Evolutionary conservation across 2,113 vertebrate species (phyloP), one percentile per base, ranked within the genome.

Genomic region (Austrofundulus limnaeus): DNA sequence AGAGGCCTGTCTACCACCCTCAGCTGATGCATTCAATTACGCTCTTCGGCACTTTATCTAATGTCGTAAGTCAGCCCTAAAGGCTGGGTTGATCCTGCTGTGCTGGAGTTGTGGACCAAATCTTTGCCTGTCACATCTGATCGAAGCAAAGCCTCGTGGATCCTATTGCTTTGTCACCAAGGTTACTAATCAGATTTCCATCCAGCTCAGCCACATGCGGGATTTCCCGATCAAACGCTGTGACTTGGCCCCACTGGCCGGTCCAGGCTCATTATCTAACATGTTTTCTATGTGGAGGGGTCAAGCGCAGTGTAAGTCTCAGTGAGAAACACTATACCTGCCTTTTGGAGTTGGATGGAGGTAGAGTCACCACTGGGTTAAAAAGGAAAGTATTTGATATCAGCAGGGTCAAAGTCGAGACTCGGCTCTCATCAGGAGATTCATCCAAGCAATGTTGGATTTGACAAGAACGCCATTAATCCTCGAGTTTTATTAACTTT

Each of bases 131-230:
- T 94, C 94, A 94, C 89, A 94, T 94, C 94, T 91, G 92, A 94
- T 94, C 91, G 91, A 93, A 83, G 80, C 62, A 88, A 89, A 92
- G 70, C 91, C 86, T 77, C 41, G 75, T 91, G 91, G 92, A 95
- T 94, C 94, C 93, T 91, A 90, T 94, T 82, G 89, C 93, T 93
- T 89, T 86, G 90, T 95, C 94, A 94, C 95, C 93, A 93, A 91
- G 93, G 93, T 93, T 92, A 95, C 94, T 94, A 95, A 96, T 95
- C 94, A 95, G 93, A 96, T 96, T 96, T 96, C 94, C 93, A 94
- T 94, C 92, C 91, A 92, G 93, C 90, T 90, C 90, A 87, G 81
- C 91, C 91, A 89, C 92, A 90, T 90, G 91, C 88, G 92, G 92
- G 93, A 94, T 94, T 94, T 95, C 93, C 93, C 94, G 92, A 95